A percentile compares a stretch with the other conserved stretches of the same genome.
phyloP scores from a whole-genome alignment of 2,113 vertebrate species.

The Ptilorrhoa leucosticta region DNA sequence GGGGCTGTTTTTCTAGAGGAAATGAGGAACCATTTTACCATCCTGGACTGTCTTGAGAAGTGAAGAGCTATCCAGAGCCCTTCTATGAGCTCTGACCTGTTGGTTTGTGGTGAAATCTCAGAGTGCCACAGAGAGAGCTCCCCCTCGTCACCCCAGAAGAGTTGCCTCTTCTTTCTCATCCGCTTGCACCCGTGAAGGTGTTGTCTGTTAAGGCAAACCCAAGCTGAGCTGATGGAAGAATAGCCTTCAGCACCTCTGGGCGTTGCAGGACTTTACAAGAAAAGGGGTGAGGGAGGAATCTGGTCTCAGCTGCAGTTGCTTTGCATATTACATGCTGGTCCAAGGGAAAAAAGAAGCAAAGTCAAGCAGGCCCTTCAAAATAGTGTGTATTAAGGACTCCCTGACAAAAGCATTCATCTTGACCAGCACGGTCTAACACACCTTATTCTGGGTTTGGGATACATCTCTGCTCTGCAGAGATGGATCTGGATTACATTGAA shows the following conservation, averaged over 20 bases:
- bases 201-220: not conserved
- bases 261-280: not conserved
- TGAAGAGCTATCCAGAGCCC: not conserved
- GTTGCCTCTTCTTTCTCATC: not conserved
- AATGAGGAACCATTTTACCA: not conserved
- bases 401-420: not conserved
- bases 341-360: not conserved
- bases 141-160: not conserved
- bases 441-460: not conserved
- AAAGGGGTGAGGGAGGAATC: not conserved
- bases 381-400: accelerated
- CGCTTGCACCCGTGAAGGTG: accelerated
- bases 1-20: not conserved
- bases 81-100: not conserved
- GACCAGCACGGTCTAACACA: accelerated
- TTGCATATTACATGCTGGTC: not conserved
- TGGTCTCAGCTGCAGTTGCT: not conserved
- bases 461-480: not conserved
- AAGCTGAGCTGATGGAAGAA: not conserved
- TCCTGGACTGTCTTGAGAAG: not conserved
- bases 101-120: not conserved
- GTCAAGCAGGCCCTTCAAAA: not conserved
- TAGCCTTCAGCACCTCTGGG: not conserved
- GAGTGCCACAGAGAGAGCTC: not conserved
- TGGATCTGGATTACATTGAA: not conserved